A percentile compares a stretch with the other conserved stretches of the same genome.
These are phyloP conservation scores for Ichneumoninae sp. DNA, from an alignment of 2,888 invertebrate genomes.

Conservation along the genomic window DNA sequence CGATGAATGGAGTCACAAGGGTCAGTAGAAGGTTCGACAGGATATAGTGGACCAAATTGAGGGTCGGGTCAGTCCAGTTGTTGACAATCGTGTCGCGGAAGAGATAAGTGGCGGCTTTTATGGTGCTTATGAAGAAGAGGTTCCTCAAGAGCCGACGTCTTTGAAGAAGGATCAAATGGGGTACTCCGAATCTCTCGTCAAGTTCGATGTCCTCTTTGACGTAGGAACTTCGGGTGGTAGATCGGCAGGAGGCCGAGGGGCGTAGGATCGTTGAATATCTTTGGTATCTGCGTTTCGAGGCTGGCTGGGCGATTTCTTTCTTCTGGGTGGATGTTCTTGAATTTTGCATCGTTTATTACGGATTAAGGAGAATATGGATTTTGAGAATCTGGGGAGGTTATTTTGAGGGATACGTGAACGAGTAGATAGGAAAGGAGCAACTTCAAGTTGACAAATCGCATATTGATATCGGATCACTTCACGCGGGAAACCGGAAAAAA, in stretches of 20 bases:
- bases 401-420: background rate
- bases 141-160: slow-evolving; percentile 40
- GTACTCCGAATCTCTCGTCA: slow-evolving; percentile 19
- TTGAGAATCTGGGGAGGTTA: background rate
- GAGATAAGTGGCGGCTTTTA: slow-evolving; percentile 33
- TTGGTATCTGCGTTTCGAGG: background rate
- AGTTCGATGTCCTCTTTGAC: slow-evolving; percentile 20
- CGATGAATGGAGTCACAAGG: slow-evolving; percentile 49
- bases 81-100: slow-evolving; percentile 21
- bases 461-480: background rate
- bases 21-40: slow-evolving; percentile 28
- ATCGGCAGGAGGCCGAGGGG: background rate
- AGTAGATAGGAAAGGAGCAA: background rate
- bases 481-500: background rate
- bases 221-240: slow-evolving; percentile 19
- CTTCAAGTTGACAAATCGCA: background rate
- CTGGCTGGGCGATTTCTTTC: background rate
- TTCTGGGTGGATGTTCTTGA: background rate
- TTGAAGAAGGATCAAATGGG: slow-evolving; percentile 3
- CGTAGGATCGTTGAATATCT: slow-evolving; percentile 30
- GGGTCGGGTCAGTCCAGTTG: slow-evolving; percentile 41
- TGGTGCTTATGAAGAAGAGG: slow-evolving; percentile 34
- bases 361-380: background rate
- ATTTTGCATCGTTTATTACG: background rate
- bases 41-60: slow-evolving; percentile 10